A percentile compares a stretch with the other conserved stretches of the same genome.
phyloP scores from a whole-genome alignment of 2,113 vertebrate genomes.

The Chionodraco myersi region DNA sequence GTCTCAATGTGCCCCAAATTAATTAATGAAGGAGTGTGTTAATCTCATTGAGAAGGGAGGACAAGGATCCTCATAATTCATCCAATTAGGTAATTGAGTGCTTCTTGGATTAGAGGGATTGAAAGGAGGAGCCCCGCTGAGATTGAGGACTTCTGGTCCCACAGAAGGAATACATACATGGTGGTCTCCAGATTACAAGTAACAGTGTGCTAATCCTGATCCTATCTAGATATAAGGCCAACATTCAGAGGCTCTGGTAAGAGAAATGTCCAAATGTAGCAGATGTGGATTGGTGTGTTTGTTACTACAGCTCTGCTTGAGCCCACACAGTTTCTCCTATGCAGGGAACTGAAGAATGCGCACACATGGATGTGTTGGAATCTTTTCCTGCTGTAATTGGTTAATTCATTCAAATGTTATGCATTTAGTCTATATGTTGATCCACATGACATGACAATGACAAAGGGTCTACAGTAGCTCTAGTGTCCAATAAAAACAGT shows the following conservation, averaged over 20 bases:
- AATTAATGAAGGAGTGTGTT: constrained; percentile 76
- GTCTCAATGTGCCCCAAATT: constrained; percentile 74
- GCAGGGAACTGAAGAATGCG: too few species aligned
- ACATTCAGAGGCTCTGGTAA: neutral
- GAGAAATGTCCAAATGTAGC: neutral
- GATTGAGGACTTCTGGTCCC: constrained; percentile 38
- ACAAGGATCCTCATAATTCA: constrained; percentile 75
- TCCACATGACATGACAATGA: neutral
- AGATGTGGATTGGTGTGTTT: neutral
- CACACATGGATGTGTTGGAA: neutral
- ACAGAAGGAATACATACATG: constrained; percentile 12
- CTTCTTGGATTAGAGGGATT: constrained; percentile 74
- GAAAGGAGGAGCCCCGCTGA: constrained; percentile 60
- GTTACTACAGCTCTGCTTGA: neutral
- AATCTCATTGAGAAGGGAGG: constrained; percentile 78
- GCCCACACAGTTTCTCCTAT: too few species aligned
- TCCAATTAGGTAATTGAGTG: constrained; percentile 82
- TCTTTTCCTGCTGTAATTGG: neutral
- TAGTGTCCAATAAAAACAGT: neutral
- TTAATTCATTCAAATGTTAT: neutral
- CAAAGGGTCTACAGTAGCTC: neutral
- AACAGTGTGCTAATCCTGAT: constrained; percentile 9
- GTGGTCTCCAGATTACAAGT: constrained; percentile 22
- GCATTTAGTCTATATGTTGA: neutral
- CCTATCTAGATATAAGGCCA: constrained; percentile 20